Evolutionary conservation across 2,113 vertebrate species (phyloP), one percentile per base, ranked within the genome.

Genomic region (Pipra filicauda): DNA sequence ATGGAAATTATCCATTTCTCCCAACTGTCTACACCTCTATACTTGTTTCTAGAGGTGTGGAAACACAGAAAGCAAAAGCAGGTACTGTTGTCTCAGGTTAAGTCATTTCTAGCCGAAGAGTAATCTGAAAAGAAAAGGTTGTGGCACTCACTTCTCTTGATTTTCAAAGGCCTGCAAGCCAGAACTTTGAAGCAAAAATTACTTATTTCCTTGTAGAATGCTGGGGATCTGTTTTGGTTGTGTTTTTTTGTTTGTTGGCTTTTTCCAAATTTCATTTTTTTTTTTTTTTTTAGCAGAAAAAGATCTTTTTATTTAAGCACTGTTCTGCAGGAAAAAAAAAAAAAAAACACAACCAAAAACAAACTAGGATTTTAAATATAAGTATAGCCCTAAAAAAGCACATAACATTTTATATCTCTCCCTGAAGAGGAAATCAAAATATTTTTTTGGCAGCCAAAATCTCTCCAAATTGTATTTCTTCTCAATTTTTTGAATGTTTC

Each of bases 221-320:
- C 4, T 62, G 18, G 14, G n/a, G 30, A 82, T 55, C 18, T 19
- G 0, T 23, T 37, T n/a, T 21, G 43, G 3, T n/a, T 10, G 11
- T 5, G 10, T 2, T 7, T 27, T 4, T 52, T 37, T 37, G 1
- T 8, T 33, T 22, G 5, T 11, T 27, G 1, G 7, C 24, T 37
- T 15, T 30, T 37, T 70, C 51, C 19, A 37, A 15, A 19, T 46
- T 67, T 43, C 3, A 57, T 3, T 3, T 37, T 41, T 41, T 24
- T 37, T 41, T 41, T 24, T 15, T 55, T n/a, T n/a, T n/a, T 20
- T 24, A 12, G 8, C 19, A 51, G 12, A 33, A 66, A 90, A 52
- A 8, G 0, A 11, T 49, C 1, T 33, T 81, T 85, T 49, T 22
- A 30, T 74, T 94, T 37, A 33, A 87, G 44, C 33, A 48, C 3